Evolutionary conservation across 2,888 invertebrate species (phyloP), one percentile per base, ranked within the genome.

Genomic region (Agriopis leucophaearia): DNA sequence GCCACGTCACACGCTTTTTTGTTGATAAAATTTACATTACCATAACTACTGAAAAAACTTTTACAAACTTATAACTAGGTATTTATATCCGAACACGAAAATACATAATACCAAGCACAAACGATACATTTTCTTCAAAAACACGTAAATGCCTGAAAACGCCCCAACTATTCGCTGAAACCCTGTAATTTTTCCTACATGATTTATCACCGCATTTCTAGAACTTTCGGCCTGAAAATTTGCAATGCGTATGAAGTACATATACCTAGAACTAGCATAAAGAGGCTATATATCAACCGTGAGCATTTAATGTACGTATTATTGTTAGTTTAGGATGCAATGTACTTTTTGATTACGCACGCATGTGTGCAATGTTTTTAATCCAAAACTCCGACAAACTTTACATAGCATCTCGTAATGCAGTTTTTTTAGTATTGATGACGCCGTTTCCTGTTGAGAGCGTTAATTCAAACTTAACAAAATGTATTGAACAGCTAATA

Each of bases 241-340:
- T 84, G 82, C 83, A 83, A 81, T 84, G 82, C 83, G 82, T 81
- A 82, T 81, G 77, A 78, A 78, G 51, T 60, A 52, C 36, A 8
- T 54, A 68, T 64, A 68, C 48, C 12, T 58, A 60, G 66, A 57
- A 59, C 64, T 68, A 70, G 65, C 72, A 64, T 68, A 69, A 72
- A 68, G 69, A 69, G 66, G 68, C 71, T 71, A 72, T 74, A 74
- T 69, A 73, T 71, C 73, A 74, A 71, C 65, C 54, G 65, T 56
- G 60, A 74, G 65, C 69, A 71, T 72, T 73, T 72, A 74, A 74
- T 73, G 70, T 59, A 59, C 18, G 59, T 75, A 72, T 74, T 74
- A 73, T 74, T 74, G 66, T 55, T 65, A 66, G 62, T 59, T 18
- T 42, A 8, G 57, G 69, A 66, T 9, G 16, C 10, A 2, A 9